These are phyloP conservation scores for Gambusia holbrooki DNA, from an alignment of 2,113 vertebrate species.

Conservation along the genomic window DNA sequence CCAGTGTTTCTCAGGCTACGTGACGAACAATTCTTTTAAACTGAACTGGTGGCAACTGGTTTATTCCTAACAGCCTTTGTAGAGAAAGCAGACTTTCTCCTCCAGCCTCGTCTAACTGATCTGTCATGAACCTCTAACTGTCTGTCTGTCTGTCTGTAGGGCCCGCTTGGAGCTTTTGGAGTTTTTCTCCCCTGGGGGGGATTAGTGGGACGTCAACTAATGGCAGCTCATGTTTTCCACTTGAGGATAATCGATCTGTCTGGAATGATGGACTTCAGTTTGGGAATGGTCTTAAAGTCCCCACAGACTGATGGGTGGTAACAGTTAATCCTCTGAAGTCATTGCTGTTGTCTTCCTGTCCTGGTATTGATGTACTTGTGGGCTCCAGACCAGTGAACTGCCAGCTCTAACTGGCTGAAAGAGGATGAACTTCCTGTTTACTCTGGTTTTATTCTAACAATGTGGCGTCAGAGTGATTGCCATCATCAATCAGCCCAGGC, in stretches of 20 bases:
- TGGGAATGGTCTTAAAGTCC: not conserved
- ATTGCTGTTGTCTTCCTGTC: not conserved
- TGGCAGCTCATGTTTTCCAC: not conserved
- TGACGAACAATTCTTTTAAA: too few relatives aligned
- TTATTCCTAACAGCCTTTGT: too few relatives aligned
- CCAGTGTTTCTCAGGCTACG: too few relatives aligned
- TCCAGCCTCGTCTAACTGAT: not conserved
- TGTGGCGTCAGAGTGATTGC: not conserved
- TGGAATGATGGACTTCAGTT: not conserved
- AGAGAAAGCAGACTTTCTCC: too few relatives aligned
- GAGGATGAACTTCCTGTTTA: not conserved
- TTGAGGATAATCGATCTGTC: not conserved
- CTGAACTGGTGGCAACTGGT: too few relatives aligned
- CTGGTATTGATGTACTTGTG: not conserved
- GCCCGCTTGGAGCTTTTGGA: not conserved
- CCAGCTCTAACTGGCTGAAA: not conserved
- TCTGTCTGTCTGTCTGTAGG: not conserved
- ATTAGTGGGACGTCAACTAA: not conserved
- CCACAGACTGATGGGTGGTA: not conserved
- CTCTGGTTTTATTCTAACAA: not conserved
- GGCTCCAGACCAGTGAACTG: not conserved
- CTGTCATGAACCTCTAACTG: not conserved
- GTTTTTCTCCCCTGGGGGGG: not conserved
- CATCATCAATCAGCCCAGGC: not conserved
- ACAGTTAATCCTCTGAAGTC: not conserved